phyloP scores from a whole-genome alignment of 2,113 vertebrate genomes.

The Falcunculus frontatus region DNA sequence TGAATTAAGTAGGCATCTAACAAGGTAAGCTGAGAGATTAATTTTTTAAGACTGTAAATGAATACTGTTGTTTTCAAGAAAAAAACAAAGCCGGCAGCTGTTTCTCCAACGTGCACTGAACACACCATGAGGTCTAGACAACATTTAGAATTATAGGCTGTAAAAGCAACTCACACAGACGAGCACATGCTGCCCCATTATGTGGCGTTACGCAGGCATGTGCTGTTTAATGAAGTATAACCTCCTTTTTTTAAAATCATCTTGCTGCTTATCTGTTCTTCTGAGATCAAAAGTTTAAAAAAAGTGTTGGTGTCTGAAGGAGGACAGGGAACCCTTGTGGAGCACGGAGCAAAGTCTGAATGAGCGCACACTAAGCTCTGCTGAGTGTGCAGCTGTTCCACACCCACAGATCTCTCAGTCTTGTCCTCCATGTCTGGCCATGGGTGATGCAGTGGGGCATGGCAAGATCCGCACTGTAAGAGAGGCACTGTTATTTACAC shows the following conservation, averaged over 20 bases:
- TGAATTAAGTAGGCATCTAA: constrained; percentile 95
- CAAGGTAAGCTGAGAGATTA: constrained; percentile 80
- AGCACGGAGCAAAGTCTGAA: not conserved
- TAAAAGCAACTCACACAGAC: not conserved
- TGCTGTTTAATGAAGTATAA: not conserved
- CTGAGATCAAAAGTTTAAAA: not conserved
- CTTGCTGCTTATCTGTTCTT: not conserved
- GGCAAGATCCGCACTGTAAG: not conserved
- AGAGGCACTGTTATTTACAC: not conserved
- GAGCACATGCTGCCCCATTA: not conserved
- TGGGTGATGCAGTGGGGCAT: fast-evolving
- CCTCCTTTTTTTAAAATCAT: not conserved
- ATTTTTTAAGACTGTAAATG: not conserved
- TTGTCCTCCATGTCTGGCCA: not conserved
- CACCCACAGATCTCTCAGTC: not conserved
- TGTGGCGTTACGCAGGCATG: fast-evolving
- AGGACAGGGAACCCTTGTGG: not conserved
- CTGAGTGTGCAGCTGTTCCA: not conserved
- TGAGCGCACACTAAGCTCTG: fast-evolving
- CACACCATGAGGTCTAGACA: not conserved
- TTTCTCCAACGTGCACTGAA: not conserved
- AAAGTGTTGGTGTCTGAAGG: not conserved
- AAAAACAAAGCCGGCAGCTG: not conserved
- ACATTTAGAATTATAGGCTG: not conserved
- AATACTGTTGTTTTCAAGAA: not conserved